Conservation (phyloP, 2,888 invertebrate genomes). For the Octodonta nipae region DNA sequence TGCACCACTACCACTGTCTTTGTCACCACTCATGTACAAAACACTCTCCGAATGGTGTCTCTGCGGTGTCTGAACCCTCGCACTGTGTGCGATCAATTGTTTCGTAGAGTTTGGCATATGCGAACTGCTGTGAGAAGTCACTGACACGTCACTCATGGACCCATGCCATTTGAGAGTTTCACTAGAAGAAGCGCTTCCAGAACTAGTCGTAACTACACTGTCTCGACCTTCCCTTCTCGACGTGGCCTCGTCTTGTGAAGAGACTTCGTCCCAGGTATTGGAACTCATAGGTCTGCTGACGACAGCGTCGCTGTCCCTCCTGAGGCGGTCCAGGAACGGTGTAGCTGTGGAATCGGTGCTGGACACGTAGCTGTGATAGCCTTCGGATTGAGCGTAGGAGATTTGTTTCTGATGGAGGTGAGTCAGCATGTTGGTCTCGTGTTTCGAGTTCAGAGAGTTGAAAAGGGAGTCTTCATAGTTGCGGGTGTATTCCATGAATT, state of each 20-base stretch:
- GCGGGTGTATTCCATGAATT: constrained; percentile 56
- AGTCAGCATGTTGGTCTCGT: constrained; percentile 35
- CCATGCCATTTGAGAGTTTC: constrained; percentile 71
- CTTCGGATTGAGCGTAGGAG: constrained; percentile 67
- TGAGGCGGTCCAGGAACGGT: constrained; percentile 60
- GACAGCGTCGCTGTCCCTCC: constrained; percentile 47
- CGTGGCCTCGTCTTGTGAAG: constrained; percentile 9
- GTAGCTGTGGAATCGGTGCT: constrained; percentile 64
- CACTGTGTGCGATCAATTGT: constrained; percentile 62
- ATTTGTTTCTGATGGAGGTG: constrained; percentile 57
- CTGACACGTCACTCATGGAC: constrained; percentile 59
- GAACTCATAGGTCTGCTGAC: too few relatives aligned
- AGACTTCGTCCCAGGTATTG: constrained; percentile 34
- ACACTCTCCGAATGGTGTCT: constrained; percentile 67
- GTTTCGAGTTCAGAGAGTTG: constrained; percentile 25
- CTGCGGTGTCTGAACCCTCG: constrained; percentile 63
- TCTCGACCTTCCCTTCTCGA: constrained; percentile 39
- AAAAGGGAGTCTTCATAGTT: constrained; percentile 42
- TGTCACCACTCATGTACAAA: constrained; percentile 47
- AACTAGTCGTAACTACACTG: constrained; percentile 49
- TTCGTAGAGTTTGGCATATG: constrained; percentile 36
- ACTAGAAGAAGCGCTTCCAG: constrained; percentile 52
- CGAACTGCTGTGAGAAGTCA: constrained; percentile 42
- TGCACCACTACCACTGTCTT: constrained; percentile 19
- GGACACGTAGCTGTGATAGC: constrained; percentile 68